phyloP scores from a whole-genome alignment of 2,888 invertebrate genomes.

The Perizoma affinitatum region DNA sequence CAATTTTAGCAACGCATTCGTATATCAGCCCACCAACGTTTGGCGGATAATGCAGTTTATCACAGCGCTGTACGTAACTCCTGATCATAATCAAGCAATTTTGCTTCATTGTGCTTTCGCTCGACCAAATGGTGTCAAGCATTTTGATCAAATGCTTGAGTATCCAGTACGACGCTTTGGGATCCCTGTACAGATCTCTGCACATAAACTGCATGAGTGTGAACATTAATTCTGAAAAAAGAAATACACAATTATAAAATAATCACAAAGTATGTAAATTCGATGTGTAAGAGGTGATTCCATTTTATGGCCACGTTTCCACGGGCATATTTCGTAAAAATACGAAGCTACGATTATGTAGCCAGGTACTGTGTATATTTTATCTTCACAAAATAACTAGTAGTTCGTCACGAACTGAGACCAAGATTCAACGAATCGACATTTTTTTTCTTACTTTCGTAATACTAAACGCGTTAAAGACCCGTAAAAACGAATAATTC shows the following conservation, averaged over 20 bases:
- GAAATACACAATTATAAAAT: not conserved
- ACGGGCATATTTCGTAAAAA: too few species aligned
- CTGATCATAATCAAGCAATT: constrained; percentile 76
- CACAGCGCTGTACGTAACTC: constrained; percentile 67
- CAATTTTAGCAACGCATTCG: constrained; percentile 70
- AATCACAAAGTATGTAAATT: too few species aligned
- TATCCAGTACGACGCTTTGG: constrained; percentile 60
- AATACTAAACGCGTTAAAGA: too few species aligned
- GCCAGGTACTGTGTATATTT: too few species aligned
- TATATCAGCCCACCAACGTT: constrained; percentile 67
- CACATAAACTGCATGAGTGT: constrained; percentile 69
- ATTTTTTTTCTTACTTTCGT: too few species aligned
- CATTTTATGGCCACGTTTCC: too few species aligned
- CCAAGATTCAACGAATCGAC: too few species aligned
- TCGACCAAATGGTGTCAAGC: constrained; percentile 61
- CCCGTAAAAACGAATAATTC: too few species aligned
- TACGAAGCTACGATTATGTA: too few species aligned
- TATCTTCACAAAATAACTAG: too few species aligned
- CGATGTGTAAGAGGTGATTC: too few species aligned
- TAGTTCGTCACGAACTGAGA: too few species aligned
- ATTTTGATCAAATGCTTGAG: constrained; percentile 61
- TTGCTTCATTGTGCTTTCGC: constrained; percentile 57
- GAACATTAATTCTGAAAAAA: constrained; percentile 64
- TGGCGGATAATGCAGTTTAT: constrained; percentile 67
- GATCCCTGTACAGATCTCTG: constrained; percentile 64